Base-by-base conservation (phyloP, 2,113 vertebrate genomes). In the Sphaerodactylus townsendi region DNA sequence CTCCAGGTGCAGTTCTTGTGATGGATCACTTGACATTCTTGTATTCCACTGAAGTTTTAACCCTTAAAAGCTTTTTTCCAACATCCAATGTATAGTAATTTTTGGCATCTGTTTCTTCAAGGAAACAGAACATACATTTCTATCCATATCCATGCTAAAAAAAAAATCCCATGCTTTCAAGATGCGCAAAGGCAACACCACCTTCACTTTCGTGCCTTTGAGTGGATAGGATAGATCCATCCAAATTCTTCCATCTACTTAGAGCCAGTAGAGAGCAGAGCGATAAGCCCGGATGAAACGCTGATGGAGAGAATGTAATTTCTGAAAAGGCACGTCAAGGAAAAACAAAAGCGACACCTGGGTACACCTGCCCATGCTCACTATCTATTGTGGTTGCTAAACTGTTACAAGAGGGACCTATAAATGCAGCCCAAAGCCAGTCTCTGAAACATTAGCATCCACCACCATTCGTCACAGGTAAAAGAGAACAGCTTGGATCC, bases 251-350 rank as follows among this genome's bases (percentile, higher is more conserved):
- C 2, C 23, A 66, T 91, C 97, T 97, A 99, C 90, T 99, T 99
- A 85, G 98, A 99, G 84, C 99, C 98, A 0, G 99, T 99, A 19
- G 99, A 99, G 3, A 99, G 96, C 93, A 99, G 95, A 87, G 99
- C 99, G 44, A 99, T 99, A 90, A 99, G 96, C 77, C 99, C 99
- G 9, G 99, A 99, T 0, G 99, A 98, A 88, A 96, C 97, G 80
- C 98, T 98, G 91, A 99, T 98, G 73, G 98, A 98, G 83, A 99
- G 95, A 89, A 99, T 99, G 83, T 99, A 99, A 94, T 99, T 99
- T 77, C 99, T 99, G 95, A 13, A 23, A 72, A 79, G 87, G 2
- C 53, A 33, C 0, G 94, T 98, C 96, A 99, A 98, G 97, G 97
- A 95, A 3, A 11, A 21, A 5, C 1, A 71, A 86, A 7, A 5